Conservation (phyloP, 2,888 invertebrate genomes). For the Tuberolachnus salignus region DNA sequence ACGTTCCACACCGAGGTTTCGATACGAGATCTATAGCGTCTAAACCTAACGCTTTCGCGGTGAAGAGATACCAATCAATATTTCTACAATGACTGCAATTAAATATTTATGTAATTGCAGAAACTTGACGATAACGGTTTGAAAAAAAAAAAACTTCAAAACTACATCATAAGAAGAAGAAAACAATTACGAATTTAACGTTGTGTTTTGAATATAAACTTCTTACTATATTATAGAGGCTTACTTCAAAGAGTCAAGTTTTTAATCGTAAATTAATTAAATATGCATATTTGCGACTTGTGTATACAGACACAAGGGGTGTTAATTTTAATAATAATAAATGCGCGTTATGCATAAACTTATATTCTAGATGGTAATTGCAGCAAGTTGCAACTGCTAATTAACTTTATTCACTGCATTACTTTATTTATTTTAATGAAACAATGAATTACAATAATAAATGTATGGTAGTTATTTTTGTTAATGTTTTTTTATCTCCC, state of each 20-base stretch:
- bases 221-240: neutral
- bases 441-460: neutral
- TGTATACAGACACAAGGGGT: constrained; percentile 1
- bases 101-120: neutral
- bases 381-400: constrained; percentile 22
- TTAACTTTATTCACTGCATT: constrained; percentile 34
- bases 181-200: neutral
- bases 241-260: constrained; percentile 29
- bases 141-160: neutral
- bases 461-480: constrained; percentile 9
- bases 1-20: too few species aligned
- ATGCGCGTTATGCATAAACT: constrained; percentile 18
- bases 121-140: neutral
- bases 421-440: constrained; percentile 28
- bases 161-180: neutral
- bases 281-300: constrained; percentile 30
- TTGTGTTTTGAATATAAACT: neutral
- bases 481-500: constrained; percentile 13
- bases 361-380: constrained; percentile 16
- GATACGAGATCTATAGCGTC: too few species aligned
- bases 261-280: constrained; percentile 31
- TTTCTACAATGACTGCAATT: neutral
- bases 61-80: too few species aligned
- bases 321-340: constrained; percentile 44
- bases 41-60: too few species aligned